Percentiles rank a stretch among this genome's conserved stretches.
These are phyloP conservation scores for Trichogramma evanescens DNA, from an alignment of 2,888 invertebrate species.

Conservation along the genomic window DNA sequence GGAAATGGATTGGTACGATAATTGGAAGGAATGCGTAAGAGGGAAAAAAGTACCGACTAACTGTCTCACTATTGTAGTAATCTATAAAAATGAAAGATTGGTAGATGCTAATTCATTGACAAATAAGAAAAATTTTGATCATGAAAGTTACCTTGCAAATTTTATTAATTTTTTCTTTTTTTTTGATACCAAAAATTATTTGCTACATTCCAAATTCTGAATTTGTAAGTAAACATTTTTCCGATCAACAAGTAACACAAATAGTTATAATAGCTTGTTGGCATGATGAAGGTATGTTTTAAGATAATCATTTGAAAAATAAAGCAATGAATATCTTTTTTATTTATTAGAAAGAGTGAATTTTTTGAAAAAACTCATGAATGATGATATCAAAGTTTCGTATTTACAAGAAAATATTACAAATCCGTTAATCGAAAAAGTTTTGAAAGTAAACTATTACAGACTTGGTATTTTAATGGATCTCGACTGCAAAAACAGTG, in stretches of 20 bases:
- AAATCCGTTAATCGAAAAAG: conserved; percentile 6
- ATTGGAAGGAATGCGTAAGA: background rate
- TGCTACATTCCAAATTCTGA: conserved; percentile 2
- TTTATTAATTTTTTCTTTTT: too few species aligned
- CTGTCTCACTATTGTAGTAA: background rate
- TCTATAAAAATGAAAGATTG: background rate
- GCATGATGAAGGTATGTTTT: conserved; percentile 20
- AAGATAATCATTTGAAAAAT: background rate
- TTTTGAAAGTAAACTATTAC: conserved; percentile 32
- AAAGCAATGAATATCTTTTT: background rate
- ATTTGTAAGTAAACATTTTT: conserved; percentile 26
- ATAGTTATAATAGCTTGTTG: conserved; percentile 28
- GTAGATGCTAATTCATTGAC: background rate
- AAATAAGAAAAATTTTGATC: conserved; percentile 1
- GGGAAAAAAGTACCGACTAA: background rate
- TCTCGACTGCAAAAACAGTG: conserved; percentile 29
- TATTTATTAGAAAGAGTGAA: conserved; percentile 21
- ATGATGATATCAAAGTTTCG: conserved; percentile 18
- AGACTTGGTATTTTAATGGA: conserved; percentile 33
- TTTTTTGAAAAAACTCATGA: conserved; percentile 23
- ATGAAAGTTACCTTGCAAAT: background rate
- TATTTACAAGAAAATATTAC: conserved; percentile 22
- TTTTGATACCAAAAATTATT: background rate
- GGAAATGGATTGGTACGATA: background rate
- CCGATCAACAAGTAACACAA: conserved; percentile 24